Percentiles rank a stretch among this genome's conserved stretches.
phyloP scores from a whole-genome alignment of 2,113 vertebrate species.

The Cygnus atratus region DNA sequence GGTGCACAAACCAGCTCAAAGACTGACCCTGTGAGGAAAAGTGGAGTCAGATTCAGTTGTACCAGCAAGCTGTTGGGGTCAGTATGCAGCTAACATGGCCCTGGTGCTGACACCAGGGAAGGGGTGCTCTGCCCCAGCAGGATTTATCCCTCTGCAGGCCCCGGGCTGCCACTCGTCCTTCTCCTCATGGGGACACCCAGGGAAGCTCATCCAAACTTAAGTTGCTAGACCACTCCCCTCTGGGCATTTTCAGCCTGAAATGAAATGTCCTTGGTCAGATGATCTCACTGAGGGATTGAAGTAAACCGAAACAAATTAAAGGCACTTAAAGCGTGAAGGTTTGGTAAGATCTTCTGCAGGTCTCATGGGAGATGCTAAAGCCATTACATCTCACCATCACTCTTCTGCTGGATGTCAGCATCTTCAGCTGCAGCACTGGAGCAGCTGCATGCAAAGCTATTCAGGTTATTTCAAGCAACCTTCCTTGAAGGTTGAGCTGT shows the following conservation, averaged over 20 bases:
- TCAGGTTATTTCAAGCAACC: neutral
- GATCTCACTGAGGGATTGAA: neutral
- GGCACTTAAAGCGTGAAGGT: neutral
- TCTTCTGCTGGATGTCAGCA: neutral
- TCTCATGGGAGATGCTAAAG: neutral
- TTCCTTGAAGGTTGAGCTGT: neutral
- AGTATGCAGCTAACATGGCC: neutral
- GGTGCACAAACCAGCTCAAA: neutral
- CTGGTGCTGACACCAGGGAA: neutral
- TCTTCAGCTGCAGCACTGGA: neutral
- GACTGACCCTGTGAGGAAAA: neutral
- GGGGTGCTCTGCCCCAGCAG: neutral
- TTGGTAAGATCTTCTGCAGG: neutral
- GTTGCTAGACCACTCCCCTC: neutral
- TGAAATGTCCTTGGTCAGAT: neutral
- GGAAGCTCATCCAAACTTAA: neutral
- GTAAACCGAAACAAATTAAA: neutral
- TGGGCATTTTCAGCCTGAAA: neutral
- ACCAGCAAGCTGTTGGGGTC: neutral
- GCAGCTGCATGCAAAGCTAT: neutral
- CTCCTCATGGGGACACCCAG: neutral
- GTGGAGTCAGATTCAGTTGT: rapidly evolving
- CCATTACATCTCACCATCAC: neutral
- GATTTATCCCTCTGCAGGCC: neutral
- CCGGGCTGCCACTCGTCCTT: neutral